A percentile compares a stretch with the other conserved stretches of the same genome.
These are phyloP conservation scores for Stenopsyche tienmushanensis DNA, from an alignment of 1,140 invertebrate genomes.

Conservation along the genomic window DNA sequence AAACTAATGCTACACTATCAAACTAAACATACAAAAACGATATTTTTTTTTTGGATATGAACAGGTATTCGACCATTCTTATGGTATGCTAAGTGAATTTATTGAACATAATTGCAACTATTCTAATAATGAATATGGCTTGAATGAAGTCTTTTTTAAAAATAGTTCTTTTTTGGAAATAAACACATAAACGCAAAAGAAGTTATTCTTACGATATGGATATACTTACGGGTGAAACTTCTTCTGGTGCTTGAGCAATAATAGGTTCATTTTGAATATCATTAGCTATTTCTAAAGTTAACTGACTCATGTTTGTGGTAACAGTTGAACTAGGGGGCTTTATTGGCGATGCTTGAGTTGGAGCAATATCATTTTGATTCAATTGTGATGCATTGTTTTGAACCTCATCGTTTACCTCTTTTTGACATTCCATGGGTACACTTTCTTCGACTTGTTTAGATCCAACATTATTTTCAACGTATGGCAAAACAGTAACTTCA, in stretches of 20 bases:
- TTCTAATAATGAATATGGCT: too few species aligned
- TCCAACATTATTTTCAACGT: conserved; percentile 21
- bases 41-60: too few species aligned
- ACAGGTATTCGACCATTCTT: too few species aligned
- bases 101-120: too few species aligned
- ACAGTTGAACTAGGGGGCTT: conserved; percentile 1
- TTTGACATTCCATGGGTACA: conserved; percentile 25
- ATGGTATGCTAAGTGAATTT: too few species aligned
- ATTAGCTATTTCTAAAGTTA: conserved; percentile 18
- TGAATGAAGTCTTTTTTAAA: too few species aligned
- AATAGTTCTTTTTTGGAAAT: too few species aligned
- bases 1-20: too few species aligned
- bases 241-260: background rate
- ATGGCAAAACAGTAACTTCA: background rate
- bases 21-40: too few species aligned
- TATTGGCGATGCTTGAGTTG: background rate
- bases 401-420: background rate
- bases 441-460: conserved; percentile 16
- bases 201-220: too few species aligned
- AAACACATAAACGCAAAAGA: too few species aligned
- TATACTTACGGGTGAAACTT: conserved; percentile 2
- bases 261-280: background rate
- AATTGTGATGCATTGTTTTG: background rate
- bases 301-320: conserved; percentile 11
- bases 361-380: background rate